These are phyloP conservation scores for Ethmia dodecea DNA, from an alignment of 2,888 invertebrate genomes.

Conservation along the genomic window DNA sequence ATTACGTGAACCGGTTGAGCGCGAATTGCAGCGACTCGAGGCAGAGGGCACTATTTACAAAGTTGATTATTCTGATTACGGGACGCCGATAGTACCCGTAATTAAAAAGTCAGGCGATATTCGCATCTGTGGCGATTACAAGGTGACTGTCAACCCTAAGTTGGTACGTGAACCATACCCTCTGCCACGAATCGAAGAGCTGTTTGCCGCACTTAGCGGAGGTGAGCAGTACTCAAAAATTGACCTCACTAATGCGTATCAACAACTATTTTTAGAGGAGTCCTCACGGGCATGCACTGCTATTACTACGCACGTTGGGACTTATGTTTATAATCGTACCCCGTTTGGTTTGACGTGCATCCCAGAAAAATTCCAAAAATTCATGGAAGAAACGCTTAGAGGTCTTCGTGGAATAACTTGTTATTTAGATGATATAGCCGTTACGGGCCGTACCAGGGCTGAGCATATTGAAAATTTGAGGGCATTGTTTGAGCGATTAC, in stretches of 20 bases:
- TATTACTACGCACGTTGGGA: neutral
- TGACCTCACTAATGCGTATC: neutral
- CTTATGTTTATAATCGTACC: neutral
- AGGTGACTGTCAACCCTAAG: neutral
- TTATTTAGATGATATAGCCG: slow-evolving; percentile 1
- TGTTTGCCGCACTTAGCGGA: neutral
- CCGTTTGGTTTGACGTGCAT: neutral
- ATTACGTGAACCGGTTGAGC: neutral
- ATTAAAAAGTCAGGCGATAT: neutral
- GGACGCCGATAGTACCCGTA: neutral
- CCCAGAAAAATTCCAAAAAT: neutral
- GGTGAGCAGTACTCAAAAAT: neutral
- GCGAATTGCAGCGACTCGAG: neutral
- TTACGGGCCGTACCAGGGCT: neutral
- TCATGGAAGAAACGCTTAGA: neutral
- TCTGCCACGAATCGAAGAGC: neutral
- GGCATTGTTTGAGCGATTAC: neutral
- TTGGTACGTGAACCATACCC: neutral
- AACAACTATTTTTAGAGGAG: neutral
- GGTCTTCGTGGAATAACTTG: neutral
- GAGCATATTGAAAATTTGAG: slow-evolving; percentile 1
- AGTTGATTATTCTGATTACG: neutral
- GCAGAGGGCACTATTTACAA: neutral
- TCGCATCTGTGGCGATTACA: neutral
- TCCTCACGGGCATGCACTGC: neutral